Conservation (phyloP, 2,113 vertebrate species). For the Chloropsis cyanopogon region DNA sequence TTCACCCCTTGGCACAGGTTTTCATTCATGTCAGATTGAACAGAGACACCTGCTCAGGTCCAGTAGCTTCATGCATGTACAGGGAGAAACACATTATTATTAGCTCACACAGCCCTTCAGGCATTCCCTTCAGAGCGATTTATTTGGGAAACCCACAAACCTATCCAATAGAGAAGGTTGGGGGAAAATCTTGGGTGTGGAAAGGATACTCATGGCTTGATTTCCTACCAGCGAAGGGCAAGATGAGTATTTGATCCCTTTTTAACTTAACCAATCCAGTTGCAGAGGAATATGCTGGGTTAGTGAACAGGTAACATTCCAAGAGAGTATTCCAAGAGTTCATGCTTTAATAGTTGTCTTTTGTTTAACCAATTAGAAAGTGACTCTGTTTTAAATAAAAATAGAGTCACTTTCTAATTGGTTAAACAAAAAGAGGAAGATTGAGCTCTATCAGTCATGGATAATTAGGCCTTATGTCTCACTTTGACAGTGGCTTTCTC, state of each 20-base stretch:
- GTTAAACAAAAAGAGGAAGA: not conserved
- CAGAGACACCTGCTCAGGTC: not conserved
- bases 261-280: not conserved
- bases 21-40: not conserved
- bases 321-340: not conserved
- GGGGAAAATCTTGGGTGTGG: not conserved
- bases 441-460: not conserved
- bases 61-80: not conserved
- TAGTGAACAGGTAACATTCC: not conserved
- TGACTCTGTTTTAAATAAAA: not conserved
- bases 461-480: constrained; percentile 48
- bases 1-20: not conserved
- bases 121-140: not conserved
- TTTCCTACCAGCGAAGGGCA: not conserved
- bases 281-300: not conserved
- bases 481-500: constrained; percentile 23
- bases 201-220: not conserved
- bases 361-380: constrained; percentile 37
- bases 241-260: not conserved
- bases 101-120: not conserved
- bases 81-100: not conserved
- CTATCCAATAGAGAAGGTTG: not conserved
- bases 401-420: not conserved
- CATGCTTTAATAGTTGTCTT: not conserved
- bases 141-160: not conserved